Conservation (phyloP, 2,797 vertebrate genomes). For the Nasua narica region DNA sequence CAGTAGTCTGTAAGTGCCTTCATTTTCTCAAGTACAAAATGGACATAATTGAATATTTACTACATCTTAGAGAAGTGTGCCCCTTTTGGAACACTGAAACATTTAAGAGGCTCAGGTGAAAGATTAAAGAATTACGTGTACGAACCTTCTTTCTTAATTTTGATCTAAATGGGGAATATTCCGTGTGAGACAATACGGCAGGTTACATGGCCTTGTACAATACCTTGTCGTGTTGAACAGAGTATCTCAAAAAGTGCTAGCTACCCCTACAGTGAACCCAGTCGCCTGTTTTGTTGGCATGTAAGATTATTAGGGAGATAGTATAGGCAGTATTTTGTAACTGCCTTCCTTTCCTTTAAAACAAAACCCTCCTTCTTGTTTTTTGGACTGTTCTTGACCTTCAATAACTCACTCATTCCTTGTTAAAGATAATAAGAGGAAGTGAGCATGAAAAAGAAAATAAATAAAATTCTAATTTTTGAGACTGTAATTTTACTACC, state of each 20-base stretch:
- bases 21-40: conserved; percentile 72
- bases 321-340: conserved; percentile 35
- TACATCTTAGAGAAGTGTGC: conserved; percentile 42
- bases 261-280: conserved; percentile 52
- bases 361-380: conserved; percentile 45
- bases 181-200: conserved; percentile 32
- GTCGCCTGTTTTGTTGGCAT: background rate
- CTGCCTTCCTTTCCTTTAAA: conserved; percentile 45
- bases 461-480: background rate
- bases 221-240: conserved; percentile 51
- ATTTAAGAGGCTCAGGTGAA: conserved; percentile 65
- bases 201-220: background rate
- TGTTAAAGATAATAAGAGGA: conserved; percentile 45
- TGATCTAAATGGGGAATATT: conserved; percentile 65
- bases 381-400: conserved; percentile 47
- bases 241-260: conserved; percentile 60
- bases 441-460: background rate
- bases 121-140: conserved; percentile 69
- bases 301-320: conserved; percentile 39
- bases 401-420: conserved; percentile 59
- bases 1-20: conserved; percentile 59
- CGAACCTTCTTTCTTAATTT: conserved; percentile 68
- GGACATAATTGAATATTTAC: conserved; percentile 74
- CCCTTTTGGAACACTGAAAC: conserved; percentile 53
- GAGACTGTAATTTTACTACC: background rate